A percentile compares a stretch with the other conserved stretches of the same genome.
Evolutionary conservation across 35 echinoderm and acorn worm genomes (phyloP).

Genomic region (Apostichopus californicus): DNA sequence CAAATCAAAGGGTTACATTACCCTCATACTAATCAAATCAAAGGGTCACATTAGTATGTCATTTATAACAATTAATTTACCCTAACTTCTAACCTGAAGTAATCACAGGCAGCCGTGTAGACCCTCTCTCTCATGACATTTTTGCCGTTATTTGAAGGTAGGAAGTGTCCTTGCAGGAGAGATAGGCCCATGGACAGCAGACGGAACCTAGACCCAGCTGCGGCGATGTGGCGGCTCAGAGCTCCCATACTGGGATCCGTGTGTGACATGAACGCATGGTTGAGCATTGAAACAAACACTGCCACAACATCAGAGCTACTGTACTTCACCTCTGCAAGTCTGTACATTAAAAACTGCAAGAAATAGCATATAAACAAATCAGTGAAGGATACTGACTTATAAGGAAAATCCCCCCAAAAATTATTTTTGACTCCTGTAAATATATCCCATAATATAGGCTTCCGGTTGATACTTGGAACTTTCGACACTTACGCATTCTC

Average conservation of each 20-base stretch:
- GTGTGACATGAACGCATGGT: constrained; percentile 81
- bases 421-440: too few relatives aligned
- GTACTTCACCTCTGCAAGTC: constrained; percentile 87
- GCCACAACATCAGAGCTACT: constrained; percentile 81
- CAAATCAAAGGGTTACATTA: too few relatives aligned
- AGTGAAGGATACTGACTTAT: background rate
- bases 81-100: constrained; percentile 73
- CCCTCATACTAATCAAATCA: too few relatives aligned
- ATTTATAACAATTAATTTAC: too few relatives aligned
- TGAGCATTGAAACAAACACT: constrained; percentile 79
- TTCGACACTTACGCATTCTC: too few relatives aligned
- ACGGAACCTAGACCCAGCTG: constrained; percentile 81
- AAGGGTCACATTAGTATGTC: too few relatives aligned
- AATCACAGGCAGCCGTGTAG: constrained; percentile 92
- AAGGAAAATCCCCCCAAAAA: too few relatives aligned
- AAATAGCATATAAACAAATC: background rate
- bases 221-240: constrained; percentile 79
- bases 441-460: too few relatives aligned
- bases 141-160: constrained; percentile 71
- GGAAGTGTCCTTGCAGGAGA: constrained; percentile 83
- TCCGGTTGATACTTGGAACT: too few relatives aligned
- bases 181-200: constrained; percentile 89
- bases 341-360: constrained; percentile 75
- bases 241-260: constrained; percentile 67
- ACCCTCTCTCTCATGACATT: constrained; percentile 93